These are phyloP conservation scores for Plagiodera versicolora DNA, from an alignment of 2,888 invertebrate species.

Conservation along the genomic window DNA sequence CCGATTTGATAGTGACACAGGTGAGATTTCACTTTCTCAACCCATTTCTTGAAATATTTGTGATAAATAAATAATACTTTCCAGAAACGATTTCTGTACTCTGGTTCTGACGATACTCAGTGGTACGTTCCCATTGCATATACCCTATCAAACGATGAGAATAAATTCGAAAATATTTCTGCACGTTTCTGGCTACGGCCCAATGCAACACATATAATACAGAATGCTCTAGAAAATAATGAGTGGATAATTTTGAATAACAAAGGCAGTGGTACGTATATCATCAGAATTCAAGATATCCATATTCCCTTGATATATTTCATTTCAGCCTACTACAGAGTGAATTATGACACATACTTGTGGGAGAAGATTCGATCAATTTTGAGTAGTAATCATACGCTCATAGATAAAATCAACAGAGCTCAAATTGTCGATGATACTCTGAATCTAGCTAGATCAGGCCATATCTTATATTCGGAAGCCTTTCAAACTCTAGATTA, in stretches of 20 bases:
- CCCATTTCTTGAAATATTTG: neutral
- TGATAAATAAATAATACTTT: conserved; percentile 6
- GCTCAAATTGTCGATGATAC: conserved; percentile 82
- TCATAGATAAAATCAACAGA: conserved; percentile 67
- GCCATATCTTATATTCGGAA: conserved; percentile 60
- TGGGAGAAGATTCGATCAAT: conserved; percentile 59
- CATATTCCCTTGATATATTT: conserved; percentile 2
- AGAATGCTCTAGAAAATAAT: conserved; percentile 17
- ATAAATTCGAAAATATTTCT: conserved; percentile 49
- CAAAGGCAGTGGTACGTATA: conserved; percentile 32
- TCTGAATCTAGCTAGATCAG: conserved; percentile 69
- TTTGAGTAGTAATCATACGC: conserved; percentile 50
- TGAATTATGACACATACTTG: conserved; percentile 64
- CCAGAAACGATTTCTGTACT: conserved; percentile 34
- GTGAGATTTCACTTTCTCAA: conserved; percentile 27
- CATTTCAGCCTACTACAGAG: conserved; percentile 64
- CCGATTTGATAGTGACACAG: conserved; percentile 36
- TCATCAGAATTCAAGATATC: neutral
- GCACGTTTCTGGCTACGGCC: conserved; percentile 46
- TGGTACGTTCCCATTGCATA: conserved; percentile 61
- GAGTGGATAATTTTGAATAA: conserved; percentile 40
- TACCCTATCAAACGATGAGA: conserved; percentile 50
- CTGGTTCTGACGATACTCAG: conserved; percentile 25
- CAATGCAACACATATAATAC: conserved; percentile 12
- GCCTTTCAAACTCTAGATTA: conserved; percentile 70